Conservation (phyloP, 2,113 vertebrate species). For the Urocolius indicus region DNA sequence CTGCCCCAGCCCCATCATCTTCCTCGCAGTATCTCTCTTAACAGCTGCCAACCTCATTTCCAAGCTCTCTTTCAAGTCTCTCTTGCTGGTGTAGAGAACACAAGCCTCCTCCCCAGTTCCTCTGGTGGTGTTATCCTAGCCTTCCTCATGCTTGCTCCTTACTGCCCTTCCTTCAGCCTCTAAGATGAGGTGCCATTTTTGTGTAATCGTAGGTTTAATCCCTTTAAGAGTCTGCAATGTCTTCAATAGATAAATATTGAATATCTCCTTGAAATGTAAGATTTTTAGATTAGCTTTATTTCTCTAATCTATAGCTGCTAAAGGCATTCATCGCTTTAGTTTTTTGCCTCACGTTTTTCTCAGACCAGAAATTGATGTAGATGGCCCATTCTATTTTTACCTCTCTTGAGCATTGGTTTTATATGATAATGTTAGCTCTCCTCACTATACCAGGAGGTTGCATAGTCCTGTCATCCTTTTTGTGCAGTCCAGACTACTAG, state of each 20-base stretch:
- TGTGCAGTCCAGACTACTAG: background rate
- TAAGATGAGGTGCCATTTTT: conserved; percentile 52
- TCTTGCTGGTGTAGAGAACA: background rate
- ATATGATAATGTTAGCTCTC: conserved; percentile 14
- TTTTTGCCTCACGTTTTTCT: conserved; percentile 35
- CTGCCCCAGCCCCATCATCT: background rate
- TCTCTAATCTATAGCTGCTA: conserved; percentile 61
- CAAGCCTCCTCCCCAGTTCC: background rate
- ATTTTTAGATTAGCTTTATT: conserved; percentile 66
- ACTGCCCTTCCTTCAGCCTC: conserved; percentile 30
- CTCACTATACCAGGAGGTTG: background rate
- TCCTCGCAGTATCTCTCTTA: background rate
- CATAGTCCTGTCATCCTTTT: background rate
- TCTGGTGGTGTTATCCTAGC: background rate
- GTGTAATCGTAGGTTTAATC: conserved; percentile 62
- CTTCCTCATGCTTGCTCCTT: background rate
- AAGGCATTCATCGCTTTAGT: conserved; percentile 38
- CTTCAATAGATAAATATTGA: conserved; percentile 54
- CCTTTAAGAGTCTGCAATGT: conserved; percentile 40
- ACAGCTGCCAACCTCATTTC: background rate
- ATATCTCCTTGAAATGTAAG: conserved; percentile 45
- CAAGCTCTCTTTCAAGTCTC: background rate
- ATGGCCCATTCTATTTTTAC: conserved; percentile 44
- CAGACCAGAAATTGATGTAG: conserved; percentile 52
- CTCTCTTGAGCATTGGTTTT: conserved; percentile 38